Percentiles rank a stretch among this genome's conserved stretches.
These are phyloP conservation scores for Cydia splendana DNA, from an alignment of 1,140 invertebrate genomes.

Conservation along the genomic window DNA sequence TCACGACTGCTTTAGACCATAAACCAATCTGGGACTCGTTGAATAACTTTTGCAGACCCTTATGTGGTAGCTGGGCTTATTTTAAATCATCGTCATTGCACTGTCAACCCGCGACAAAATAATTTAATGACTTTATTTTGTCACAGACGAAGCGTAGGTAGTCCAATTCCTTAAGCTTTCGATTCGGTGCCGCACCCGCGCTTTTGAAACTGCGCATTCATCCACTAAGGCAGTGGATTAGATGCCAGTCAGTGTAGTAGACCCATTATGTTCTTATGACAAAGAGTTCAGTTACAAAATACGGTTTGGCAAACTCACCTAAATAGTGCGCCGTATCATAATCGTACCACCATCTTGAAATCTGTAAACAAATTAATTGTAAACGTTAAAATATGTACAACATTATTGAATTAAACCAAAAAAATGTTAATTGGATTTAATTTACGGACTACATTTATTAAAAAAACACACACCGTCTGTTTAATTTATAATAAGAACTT, in stretches of 20 bases:
- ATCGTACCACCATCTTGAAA: conserved; percentile 59
- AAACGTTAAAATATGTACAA: conserved; percentile 33
- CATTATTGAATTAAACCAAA: no score
- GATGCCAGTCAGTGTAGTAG: conserved; percentile 49
- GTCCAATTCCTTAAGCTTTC: conserved; percentile 49
- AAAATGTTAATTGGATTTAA: no score
- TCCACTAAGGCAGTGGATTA: conserved; percentile 62
- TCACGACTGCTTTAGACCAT: conserved; percentile 17
- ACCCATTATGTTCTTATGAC: conserved; percentile 53
- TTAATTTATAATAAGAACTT: no score
- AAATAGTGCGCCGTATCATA: conserved; percentile 62
- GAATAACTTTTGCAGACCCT: conserved; percentile 35
- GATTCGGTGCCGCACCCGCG: conserved; percentile 51
- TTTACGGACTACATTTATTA: no score
- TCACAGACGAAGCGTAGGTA: conserved; percentile 56
- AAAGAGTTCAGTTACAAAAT: conserved; percentile 51
- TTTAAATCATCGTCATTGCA: conserved; percentile 50
- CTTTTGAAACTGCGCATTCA: conserved; percentile 48
- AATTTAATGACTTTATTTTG: conserved; percentile 60
- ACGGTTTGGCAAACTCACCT: conserved; percentile 63
- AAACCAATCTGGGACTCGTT: conserved; percentile 35
- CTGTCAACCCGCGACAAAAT: conserved; percentile 47
- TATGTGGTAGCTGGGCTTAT: conserved; percentile 27
- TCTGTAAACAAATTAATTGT: conserved; percentile 60
- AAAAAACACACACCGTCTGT: no score